Base-by-base conservation (phyloP, 2,113 vertebrate genomes). In the Egretta garzetta region DNA sequence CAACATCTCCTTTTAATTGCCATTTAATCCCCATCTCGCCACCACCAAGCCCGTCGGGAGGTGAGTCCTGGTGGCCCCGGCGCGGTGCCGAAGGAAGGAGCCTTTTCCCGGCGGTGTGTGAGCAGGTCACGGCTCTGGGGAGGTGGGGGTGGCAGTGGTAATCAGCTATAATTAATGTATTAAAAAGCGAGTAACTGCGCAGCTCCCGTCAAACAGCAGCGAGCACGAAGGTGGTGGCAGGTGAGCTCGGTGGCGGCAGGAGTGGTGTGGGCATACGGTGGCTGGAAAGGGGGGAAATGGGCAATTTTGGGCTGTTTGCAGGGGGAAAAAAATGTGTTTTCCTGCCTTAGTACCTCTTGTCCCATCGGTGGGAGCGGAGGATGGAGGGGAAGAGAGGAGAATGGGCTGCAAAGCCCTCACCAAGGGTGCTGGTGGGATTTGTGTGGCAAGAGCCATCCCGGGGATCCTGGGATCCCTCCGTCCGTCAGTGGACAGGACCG, bases 131-230 rank as follows among this genome's bases (percentile, higher is more conserved):
- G 17, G 87, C 95, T 86, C 67, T 30, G 81, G 80, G 81, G 82
- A 68, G 80, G 76, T 91, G 90, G 86, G 81, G 86, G 92, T 77
- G 93, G 83, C 93, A n/a, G 67, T 1, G 32, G 24, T 68, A 81
- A 85, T 93, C 90, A 89, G 84, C 85, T 83, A 4, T 94, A 93
- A 94, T 95, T 97, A 96, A 90, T 93, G 74, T 58, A 77, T 95
- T 97, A 92, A 96, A 92, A 80, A 94, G 90, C 68, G 6, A 68
- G 81, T 86, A 77, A 90, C 90, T 30, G n/a, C 28, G 16, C 79
- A 80, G 66, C 92, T 91, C 71, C 83, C 12, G 52, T 96, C 88
- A 71, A 79, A 87, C 81, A 43, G 9, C 81, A 50, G 49, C 2
- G 5, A n/a, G 86, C 92, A 73, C n/a, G 18, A 82, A 93, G 85